phyloP scores from a whole-genome alignment of 1,140 invertebrate genomes.

The Drosophila watanabei region DNA sequence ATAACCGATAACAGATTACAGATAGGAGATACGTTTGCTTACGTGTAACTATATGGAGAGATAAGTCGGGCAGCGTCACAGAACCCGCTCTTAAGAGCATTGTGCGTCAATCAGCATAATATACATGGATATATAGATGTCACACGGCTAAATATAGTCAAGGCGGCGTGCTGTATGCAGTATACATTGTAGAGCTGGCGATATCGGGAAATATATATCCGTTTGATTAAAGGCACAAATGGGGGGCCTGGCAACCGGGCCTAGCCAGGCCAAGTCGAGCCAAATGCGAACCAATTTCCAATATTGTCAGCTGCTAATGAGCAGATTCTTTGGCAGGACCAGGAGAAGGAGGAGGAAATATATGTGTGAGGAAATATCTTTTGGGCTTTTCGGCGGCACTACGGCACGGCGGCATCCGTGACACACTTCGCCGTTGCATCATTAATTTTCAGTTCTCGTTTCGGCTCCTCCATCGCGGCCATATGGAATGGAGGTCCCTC shows the following conservation, averaged over 20 bases:
- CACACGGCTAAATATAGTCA: slow-evolving; percentile 63
- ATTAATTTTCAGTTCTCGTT: slow-evolving; percentile 75
- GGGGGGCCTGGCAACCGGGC: slow-evolving; percentile 40
- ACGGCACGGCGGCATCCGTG: slow-evolving; percentile 55
- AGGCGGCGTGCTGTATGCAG: slow-evolving; percentile 16
- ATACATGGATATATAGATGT: slow-evolving; percentile 53
- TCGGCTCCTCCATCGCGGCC: slow-evolving; percentile 53
- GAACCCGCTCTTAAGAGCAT: slow-evolving; percentile 27
- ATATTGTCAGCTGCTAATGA: slow-evolving; percentile 62
- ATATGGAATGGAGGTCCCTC: slow-evolving; percentile 32
- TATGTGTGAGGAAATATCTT: slow-evolving; percentile 42
- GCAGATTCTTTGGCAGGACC: slow-evolving; percentile 35
- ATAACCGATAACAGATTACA: slow-evolving; percentile 30
- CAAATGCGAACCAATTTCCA: slow-evolving; percentile 47
- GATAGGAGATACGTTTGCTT: slow-evolving; percentile 14
- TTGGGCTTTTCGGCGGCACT: slow-evolving; percentile 21
- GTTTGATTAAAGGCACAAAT: slow-evolving; percentile 64
- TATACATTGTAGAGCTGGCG: slow-evolving; percentile 33
- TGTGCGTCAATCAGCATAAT: slow-evolving; percentile 76
- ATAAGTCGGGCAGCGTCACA: slow-evolving; percentile 55
- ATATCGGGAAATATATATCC: slow-evolving; percentile 47
- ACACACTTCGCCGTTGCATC: slow-evolving; percentile 81
- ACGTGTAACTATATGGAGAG: slow-evolving; percentile 34
- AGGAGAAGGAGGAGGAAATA: slow-evolving; percentile 10
- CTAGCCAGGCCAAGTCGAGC: background rate